Conservation (phyloP, 2,113 vertebrate genomes). For the Tapirus terrestris region DNA sequence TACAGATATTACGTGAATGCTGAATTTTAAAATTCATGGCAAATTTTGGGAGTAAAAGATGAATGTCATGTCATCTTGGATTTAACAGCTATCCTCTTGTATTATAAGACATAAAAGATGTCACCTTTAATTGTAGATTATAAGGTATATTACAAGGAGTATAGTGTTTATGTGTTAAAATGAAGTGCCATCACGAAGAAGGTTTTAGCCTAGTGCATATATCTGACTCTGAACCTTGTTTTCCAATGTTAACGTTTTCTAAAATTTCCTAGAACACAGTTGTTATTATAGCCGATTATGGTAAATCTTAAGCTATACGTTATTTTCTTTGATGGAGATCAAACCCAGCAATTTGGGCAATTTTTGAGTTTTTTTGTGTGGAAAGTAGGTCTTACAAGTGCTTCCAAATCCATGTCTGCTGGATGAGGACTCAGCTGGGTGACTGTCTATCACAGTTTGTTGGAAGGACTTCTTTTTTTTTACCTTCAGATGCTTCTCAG, state of each 20-base stretch:
- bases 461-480: conserved; percentile 7
- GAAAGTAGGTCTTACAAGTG: conserved; percentile 24
- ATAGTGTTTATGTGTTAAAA: background rate
- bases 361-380: conserved; percentile 44
- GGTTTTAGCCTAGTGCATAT: background rate
- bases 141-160: background rate
- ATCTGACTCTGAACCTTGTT: background rate
- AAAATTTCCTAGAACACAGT: background rate
- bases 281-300: background rate
- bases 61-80: background rate
- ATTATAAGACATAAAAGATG: background rate
- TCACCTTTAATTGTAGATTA: background rate
- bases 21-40: background rate
- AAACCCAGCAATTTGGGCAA: background rate
- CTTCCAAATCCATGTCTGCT: background rate
- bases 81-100: background rate
- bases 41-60: background rate
- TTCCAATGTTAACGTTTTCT: background rate
- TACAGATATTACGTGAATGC: background rate
- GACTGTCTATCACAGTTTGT: conserved; percentile 27
- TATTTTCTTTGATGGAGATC: conserved; percentile 49
- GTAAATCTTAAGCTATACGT: background rate
- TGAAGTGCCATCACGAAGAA: background rate
- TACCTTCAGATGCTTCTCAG: background rate
- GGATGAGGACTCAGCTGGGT: conserved; percentile 10